These are phyloP conservation scores for Otolemur garnettii DNA, from an alignment of 2,113 vertebrate genomes.

Conservation along the genomic window DNA sequence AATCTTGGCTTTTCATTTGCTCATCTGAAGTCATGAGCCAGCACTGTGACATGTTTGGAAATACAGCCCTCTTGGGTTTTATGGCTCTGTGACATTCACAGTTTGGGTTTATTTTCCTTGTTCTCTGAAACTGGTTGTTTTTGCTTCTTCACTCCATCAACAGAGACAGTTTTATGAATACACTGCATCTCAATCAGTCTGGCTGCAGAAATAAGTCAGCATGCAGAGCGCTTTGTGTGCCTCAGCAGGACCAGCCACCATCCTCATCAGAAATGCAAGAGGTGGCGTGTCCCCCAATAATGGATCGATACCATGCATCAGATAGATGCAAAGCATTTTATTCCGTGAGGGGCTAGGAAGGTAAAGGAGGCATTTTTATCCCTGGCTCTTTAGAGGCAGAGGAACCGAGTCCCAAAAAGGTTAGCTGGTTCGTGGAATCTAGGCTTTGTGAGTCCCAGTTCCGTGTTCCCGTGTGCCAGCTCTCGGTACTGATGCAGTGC, in stretches of 20 bases:
- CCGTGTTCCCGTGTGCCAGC: not conserved
- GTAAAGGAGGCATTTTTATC: not conserved
- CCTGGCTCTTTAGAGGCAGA: not conserved
- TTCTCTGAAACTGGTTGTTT: constrained; percentile 52
- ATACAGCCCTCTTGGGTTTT: constrained; percentile 7
- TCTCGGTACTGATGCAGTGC: not conserved
- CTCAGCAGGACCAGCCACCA: not conserved
- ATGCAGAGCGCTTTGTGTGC: not conserved
- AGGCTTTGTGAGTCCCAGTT: not conserved
- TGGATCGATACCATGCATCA: accelerated
- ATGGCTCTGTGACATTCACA: constrained; percentile 4
- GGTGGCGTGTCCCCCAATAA: not conserved
- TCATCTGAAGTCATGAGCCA: not conserved
- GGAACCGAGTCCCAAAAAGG: not conserved
- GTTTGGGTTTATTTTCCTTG: constrained; percentile 61
- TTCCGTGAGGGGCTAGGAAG: not conserved
- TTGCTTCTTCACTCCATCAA: constrained; percentile 33
- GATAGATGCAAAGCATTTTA: not conserved
- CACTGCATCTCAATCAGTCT: not conserved
- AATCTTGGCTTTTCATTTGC: not conserved
- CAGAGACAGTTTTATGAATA: constrained; percentile 61
- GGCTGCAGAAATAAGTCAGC: not conserved
- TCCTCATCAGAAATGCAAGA: not conserved
- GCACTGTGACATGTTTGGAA: not conserved
- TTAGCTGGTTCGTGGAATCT: not conserved